phyloP scores from a whole-genome alignment of 2,888 invertebrate genomes.

The Rhamphomyia laevipes region DNA sequence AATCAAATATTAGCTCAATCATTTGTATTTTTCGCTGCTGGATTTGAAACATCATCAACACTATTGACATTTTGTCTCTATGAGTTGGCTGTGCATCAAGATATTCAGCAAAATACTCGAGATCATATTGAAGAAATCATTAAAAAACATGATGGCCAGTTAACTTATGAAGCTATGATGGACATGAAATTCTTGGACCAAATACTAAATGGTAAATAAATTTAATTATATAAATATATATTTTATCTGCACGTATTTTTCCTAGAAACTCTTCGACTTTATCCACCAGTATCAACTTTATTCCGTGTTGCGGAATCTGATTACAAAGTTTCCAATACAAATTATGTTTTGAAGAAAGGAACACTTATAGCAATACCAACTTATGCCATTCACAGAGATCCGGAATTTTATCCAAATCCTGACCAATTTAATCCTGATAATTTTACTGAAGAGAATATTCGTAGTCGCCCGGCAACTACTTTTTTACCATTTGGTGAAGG shows the following conservation, averaged over 20 bases:
- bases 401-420: conserved; percentile 27
- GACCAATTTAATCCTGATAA: conserved; percentile 29
- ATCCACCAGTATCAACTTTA: conserved; percentile 41
- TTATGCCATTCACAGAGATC: conserved; percentile 26
- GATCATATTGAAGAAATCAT: conserved; percentile 35
- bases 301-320: conserved; percentile 39
- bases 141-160: conserved; percentile 25
- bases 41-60: conserved; percentile 43
- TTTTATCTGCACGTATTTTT: neutral
- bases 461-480: conserved; percentile 5
- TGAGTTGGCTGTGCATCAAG: conserved; percentile 39
- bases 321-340: conserved; percentile 38
- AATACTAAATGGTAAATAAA: conserved; percentile 36
- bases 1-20: conserved; percentile 44
- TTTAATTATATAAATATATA: no score
- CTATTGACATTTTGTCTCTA: conserved; percentile 41
- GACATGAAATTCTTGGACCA: conserved; percentile 41
- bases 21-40: conserved; percentile 43
- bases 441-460: conserved; percentile 22
- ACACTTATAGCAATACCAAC: conserved; percentile 22
- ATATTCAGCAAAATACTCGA: conserved; percentile 37
- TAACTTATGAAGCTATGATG: conserved; percentile 38
- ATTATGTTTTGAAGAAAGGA: conserved; percentile 36
- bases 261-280: conserved; percentile 43
- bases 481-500: conserved; percentile 8